Evolutionary conservation across 2,113 vertebrate genomes (phyloP), one percentile per base, ranked within the genome.

Genomic region (Pelvicachromis taeniatus): DNA sequence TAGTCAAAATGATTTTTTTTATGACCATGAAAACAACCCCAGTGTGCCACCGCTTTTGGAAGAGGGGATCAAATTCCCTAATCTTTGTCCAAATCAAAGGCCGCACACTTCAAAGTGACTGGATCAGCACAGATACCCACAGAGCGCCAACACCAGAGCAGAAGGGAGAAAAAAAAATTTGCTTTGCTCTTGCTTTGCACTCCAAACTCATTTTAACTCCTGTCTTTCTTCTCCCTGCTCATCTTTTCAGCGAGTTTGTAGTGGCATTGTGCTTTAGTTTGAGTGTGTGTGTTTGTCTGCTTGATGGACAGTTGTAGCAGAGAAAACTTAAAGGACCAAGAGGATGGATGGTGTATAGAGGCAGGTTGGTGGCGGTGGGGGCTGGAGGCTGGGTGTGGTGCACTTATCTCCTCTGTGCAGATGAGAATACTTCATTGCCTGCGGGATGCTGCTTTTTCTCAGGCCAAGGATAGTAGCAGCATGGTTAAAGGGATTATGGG

Each of bases 381-480:
- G 61, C 63, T 52, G 84, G 83, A 83, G 90, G 88, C 90, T 75
- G 88, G 83, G 83, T 89, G 91, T 86, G 93, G 87, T 86, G 88
- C 58, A 80, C 52, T 92, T 92, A 93, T 92, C 93, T 92, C 89
- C 84, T 88, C 81, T 21, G 89, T 89, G 86, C 91, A 94, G 93
- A 92, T 88, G 91, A 90, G 82, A 89, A 88, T 85, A 53, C 83
- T 81, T 87, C 83, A 84, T 87, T 68, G 87, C 88, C 84, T 80
- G 84, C 59, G 14, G 91, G 91, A 89, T 80, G 90, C 91, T 94
- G 90, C 91, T 92, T 83, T 82, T 85, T 92, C 92, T 92, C 88
- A 78, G 90, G 90, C 78, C 91, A 90, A 84, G 87, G 85, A 85
- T 87, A 63, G 83, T 58, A 54, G 79, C 85, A 54, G 26, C 73